A percentile compares a stretch with the other conserved stretches of the same genome.
Evolutionary conservation across 2,888 invertebrate species (phyloP).

Genomic region (Cryptus viduatorius): DNA sequence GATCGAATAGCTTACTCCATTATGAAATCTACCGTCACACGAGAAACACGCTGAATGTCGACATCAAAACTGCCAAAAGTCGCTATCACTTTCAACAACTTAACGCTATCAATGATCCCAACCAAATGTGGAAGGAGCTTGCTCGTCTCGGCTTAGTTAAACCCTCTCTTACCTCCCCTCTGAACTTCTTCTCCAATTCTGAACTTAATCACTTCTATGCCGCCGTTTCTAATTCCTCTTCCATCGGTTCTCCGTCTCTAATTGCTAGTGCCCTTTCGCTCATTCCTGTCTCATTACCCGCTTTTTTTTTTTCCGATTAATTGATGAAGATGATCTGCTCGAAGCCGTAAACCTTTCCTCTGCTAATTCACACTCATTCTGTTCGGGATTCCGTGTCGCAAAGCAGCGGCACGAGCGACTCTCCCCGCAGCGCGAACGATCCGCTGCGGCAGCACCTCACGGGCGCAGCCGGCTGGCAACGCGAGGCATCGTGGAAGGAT

Average conservation of each 20-base stretch:
- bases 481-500: too few relatives aligned
- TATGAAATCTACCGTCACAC: not conserved
- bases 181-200: not conserved
- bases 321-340: not conserved
- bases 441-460: too few relatives aligned
- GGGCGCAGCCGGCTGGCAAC: too few relatives aligned
- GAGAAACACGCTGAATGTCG: not conserved
- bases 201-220: not conserved
- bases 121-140: not conserved
- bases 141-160: constrained; percentile 7
- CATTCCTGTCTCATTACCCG: not conserved
- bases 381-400: too few relatives aligned
- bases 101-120: not conserved
- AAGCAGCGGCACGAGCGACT: too few relatives aligned
- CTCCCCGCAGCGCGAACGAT: too few relatives aligned
- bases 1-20: not conserved
- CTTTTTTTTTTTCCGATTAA: not conserved
- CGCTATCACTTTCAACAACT: not conserved
- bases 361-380: not conserved
- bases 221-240: not conserved
- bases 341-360: not conserved
- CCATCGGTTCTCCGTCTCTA: not conserved
- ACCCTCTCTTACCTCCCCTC: not conserved
- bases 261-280: not conserved
- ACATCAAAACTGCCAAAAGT: not conserved